phyloP scores from a whole-genome alignment of 2,888 invertebrate genomes.

The Thysanoteuthis rhombus region DNA sequence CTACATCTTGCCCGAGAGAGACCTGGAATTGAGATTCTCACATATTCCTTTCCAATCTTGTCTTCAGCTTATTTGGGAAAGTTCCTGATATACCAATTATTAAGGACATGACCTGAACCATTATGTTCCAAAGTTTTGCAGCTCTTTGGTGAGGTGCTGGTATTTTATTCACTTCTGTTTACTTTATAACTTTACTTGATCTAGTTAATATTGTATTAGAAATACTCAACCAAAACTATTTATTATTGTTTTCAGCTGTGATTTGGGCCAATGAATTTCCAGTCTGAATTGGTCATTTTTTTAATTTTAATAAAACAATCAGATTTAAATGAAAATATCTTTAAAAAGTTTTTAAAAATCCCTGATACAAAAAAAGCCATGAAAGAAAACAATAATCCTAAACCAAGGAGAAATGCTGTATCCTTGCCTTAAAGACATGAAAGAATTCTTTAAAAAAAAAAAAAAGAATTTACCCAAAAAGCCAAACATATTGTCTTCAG shows the following conservation, averaged over 20 bases:
- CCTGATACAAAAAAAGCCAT: neutral
- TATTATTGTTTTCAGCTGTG: neutral
- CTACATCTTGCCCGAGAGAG: too few species aligned
- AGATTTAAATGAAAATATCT: neutral
- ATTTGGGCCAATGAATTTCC: neutral
- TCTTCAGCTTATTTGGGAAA: too few species aligned
- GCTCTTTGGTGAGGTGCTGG: too few species aligned
- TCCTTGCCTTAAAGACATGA: neutral
- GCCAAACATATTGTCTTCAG: neutral
- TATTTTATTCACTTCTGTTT: too few species aligned
- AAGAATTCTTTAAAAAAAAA: neutral
- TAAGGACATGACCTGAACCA: too few species aligned
- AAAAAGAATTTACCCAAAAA: neutral
- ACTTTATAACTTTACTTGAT: too few species aligned
- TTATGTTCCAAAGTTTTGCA: too few species aligned
- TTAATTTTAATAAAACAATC: neutral
- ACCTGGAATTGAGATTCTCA: too few species aligned
- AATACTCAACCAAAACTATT: too few species aligned
- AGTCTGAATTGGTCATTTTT: neutral
- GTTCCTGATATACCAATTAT: too few species aligned
- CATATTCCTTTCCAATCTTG: too few species aligned
- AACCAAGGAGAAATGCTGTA: neutral
- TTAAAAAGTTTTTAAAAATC: neutral
- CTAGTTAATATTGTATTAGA: neutral
- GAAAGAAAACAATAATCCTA: neutral